Evolutionary conservation across 92 coral and sea anemone species (phyloP), one percentile per base, ranked within the genome.

Genomic region (Chrysogorgia sp.): DNA sequence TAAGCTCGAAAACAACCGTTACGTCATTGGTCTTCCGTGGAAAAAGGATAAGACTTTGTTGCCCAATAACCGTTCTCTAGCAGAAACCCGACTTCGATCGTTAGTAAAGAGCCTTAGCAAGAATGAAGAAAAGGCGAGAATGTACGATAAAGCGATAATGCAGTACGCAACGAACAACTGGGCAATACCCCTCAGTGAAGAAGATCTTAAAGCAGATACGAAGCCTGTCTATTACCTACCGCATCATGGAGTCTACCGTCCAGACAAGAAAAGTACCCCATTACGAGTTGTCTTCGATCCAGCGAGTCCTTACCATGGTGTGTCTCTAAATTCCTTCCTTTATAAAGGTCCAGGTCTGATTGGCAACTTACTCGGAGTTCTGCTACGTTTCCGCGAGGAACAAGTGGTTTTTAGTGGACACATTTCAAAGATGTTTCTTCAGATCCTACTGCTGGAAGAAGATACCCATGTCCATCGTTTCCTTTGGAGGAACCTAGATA

Each of bases 391-490:
- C 22, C 81, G 84, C 7, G 84, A 77, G 24, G 88, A 84, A 14
- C 80, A 9, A 1, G 75, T 84, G 17, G 88, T 63, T 9, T 85
- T 79, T 55, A 61, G 31, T 15, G 76, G 84, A 50, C 84, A 77
- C 50, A 77, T 84, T 34, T 68, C 84, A 21, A 85, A 85, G 60
- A 85, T 85, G 89, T 81, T 72, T 21, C 74, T 81, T 5, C 90
- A 86, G 63, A 86, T 86, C 24, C 79, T 52, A 48, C 66, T 79
- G n/a, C 78, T 37, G 2, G 72, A 77, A 53, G 40, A 41, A 55
- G 81, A 84, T 29, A 34, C 79, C 24, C 88, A 70, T 10, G 80
- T 84, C 21, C 88, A 84, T 25, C 64, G 84, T 8, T 84, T 69
- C 32, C 80, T 79, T 29, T 77, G 88, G 83, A 34, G 71, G 59